Evolutionary conservation across 2,888 invertebrate genomes (phyloP).

Genomic region (Rambutsinella grinnellia): DNA sequence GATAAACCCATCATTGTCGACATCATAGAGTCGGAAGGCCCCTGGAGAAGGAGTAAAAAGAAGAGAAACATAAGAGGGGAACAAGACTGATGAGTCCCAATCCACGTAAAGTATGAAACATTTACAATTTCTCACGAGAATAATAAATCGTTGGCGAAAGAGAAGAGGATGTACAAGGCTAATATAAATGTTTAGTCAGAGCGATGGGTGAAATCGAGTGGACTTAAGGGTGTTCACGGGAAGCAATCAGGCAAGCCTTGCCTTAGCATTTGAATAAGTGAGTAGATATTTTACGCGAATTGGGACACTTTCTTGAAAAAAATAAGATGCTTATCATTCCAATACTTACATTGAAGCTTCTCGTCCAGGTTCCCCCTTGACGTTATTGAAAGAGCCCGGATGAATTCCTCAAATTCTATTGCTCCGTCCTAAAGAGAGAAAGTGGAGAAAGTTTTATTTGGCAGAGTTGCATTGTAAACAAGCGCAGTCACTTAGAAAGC

Average conservation of each 20-base stretch:
- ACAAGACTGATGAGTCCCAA: slow-evolving; percentile 41
- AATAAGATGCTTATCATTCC: no score
- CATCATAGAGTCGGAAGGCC: slow-evolving; percentile 96
- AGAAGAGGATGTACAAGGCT: slow-evolving; percentile 6
- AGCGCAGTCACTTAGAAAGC: no score
- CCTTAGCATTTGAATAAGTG: no score
- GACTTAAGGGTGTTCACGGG: slow-evolving; percentile 35
- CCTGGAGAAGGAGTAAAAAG: slow-evolving; percentile 74
- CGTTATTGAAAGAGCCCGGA: slow-evolving; percentile 97
- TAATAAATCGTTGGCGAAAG: slow-evolving; percentile 31
- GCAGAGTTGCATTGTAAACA: no score
- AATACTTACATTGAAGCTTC: slow-evolving; percentile 98
- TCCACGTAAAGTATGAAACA: slow-evolving; percentile 42
- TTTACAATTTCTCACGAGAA: slow-evolving; percentile 27
- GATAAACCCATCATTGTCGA: slow-evolving; percentile 96
- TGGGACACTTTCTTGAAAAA: background rate
- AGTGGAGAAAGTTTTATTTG: no score
- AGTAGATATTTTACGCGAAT: background rate
- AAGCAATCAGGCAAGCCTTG: slow-evolving; percentile 22
- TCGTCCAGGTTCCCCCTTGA: slow-evolving; percentile 98
- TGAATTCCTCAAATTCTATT: slow-evolving; percentile 99
- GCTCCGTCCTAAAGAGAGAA: slow-evolving; percentile 96
- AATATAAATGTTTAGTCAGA: slow-evolving; percentile 10
- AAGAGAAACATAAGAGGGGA: slow-evolving; percentile 18
- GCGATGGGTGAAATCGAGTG: slow-evolving; percentile 28